Percentiles rank a stretch among this genome's conserved stretches.
Conservation (phyloP, 2,888 invertebrate genomes). For the Acanthacorydalis orientalis region DNA sequence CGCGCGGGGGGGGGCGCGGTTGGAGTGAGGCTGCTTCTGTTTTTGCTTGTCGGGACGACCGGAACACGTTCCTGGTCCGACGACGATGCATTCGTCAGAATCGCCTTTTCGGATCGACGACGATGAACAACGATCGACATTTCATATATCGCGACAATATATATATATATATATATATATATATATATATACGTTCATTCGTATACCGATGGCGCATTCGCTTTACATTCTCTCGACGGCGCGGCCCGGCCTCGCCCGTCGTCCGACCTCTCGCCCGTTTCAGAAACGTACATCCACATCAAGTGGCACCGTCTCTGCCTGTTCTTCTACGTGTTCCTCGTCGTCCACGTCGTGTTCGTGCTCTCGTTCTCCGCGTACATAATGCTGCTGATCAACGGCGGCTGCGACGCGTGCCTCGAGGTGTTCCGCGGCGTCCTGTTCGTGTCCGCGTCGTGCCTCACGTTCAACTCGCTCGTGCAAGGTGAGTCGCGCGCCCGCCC, state of each 20-base stretch:
- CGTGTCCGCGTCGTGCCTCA: neutral
- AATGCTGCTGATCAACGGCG: slow-evolving; percentile 14
- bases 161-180: too few relatives aligned
- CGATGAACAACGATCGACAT: too few relatives aligned
- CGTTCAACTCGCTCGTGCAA: slow-evolving; percentile 4
- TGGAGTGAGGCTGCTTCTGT: too few relatives aligned
- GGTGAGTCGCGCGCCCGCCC: neutral
- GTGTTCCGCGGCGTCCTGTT: neutral
- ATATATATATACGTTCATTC: too few relatives aligned
- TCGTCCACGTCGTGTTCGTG: slow-evolving; percentile 24
- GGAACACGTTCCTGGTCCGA: too few relatives aligned
- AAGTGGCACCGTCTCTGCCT: slow-evolving; percentile 33
- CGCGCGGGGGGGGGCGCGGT: too few relatives aligned
- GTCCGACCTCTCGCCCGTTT: slow-evolving; percentile 1
- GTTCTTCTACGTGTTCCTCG: slow-evolving; percentile 28
- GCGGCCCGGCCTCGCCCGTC: neutral
- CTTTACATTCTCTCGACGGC: neutral
- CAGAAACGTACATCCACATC: slow-evolving; percentile 27
- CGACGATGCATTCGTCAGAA: too few relatives aligned
- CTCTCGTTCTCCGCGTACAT: slow-evolving; percentile 24
- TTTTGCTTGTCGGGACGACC: too few relatives aligned
- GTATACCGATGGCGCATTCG: too few relatives aligned
- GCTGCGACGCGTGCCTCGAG: neutral
- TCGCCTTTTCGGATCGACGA: too few relatives aligned
- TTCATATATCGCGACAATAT: too few relatives aligned